Base-by-base conservation (phyloP, 2,113 vertebrate genomes). In the Hirundichthys speculiger region DNA sequence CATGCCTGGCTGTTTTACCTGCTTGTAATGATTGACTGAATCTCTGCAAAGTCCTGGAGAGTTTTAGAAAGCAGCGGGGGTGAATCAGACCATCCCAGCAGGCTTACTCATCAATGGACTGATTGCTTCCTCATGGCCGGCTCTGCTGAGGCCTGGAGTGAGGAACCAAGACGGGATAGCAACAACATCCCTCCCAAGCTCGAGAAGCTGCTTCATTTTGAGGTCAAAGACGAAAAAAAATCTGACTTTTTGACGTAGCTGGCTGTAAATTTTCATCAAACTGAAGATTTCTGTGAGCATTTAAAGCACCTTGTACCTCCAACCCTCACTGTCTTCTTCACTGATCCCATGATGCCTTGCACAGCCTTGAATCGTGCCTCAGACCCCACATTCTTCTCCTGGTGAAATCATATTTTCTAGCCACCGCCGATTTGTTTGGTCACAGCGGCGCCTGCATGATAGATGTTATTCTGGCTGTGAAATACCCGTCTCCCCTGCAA, bases 351-450 rank as follows among this genome's bases (percentile, higher is more conserved):
- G 62, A 45, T 45, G 66, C 58, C n/a, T 30, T 61, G 42, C 67
- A 46, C 43, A 19, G 65, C 58, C 42, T 78, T 25, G 10, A 57
- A 67, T 40, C 43, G 4, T 16, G 63, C 79, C 21, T 75, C 63
- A 38, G 70, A 67, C 38, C 58, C 64, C 73, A 21, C 86, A 87
- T 88, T 90, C 84, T 74, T 80, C 51, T 49, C 18, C 20, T 48
- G 69, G 73, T 79, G 56, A 88, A 88, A 89, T 87, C 83, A 67
- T 79, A 79, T 78, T 82, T 83, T 83, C 57, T 73, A 62, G 70
- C 83, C 61, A 2, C 75, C 13, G 19, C 64, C 49, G 64, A 85
- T 85, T 87, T 86, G 77, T 90, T 89, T 86, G 81, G 85, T 84
- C 81, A 73, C 80, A 84, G 66, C 65, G 76, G 84, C 81, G 81